These are phyloP conservation scores for Apotomis betuletana DNA, from an alignment of 2,888 invertebrate species.

Conservation along the genomic window DNA sequence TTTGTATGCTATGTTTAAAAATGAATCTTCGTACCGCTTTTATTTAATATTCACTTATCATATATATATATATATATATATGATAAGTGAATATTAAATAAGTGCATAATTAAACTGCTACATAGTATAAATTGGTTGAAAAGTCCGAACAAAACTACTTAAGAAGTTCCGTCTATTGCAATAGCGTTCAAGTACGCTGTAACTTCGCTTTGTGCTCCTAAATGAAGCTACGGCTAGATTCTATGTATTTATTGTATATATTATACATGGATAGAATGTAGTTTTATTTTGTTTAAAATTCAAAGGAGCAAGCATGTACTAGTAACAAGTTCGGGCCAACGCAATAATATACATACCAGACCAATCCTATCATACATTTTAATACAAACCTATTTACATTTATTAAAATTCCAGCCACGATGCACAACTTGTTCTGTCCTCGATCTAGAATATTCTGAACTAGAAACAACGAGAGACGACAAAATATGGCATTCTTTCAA, in stretches of 20 bases:
- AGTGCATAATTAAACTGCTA: too few relatives aligned
- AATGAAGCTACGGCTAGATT: not conserved
- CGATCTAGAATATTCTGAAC: slow-evolving; percentile 30
- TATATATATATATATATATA: too few relatives aligned
- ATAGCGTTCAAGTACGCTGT: slow-evolving; percentile 2
- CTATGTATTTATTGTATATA: not conserved
- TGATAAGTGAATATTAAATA: too few relatives aligned
- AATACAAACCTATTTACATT: slow-evolving; percentile 36
- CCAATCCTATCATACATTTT: slow-evolving; percentile 38
- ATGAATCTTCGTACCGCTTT: too few relatives aligned
- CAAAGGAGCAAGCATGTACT: slow-evolving; percentile 23
- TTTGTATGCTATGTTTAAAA: too few relatives aligned
- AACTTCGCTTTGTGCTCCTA: slow-evolving; percentile 4
- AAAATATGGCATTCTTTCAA: slow-evolving; percentile 22
- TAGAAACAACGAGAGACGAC: slow-evolving; percentile 15
- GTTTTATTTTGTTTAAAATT: slow-evolving; percentile 23
- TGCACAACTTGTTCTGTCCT: slow-evolving; percentile 33
- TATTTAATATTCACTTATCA: too few relatives aligned
- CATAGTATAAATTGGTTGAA: not conserved
- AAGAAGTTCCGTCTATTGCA: not conserved
- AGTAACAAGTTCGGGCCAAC: slow-evolving; percentile 30
- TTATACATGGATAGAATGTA: not conserved
- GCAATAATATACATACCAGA: slow-evolving; percentile 38
- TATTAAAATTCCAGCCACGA: slow-evolving; percentile 38
- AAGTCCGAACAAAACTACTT: slow-evolving; percentile 1